Conservation (phyloP, 2,797 vertebrate species). For the Melanotaenia maccullochi region DNA sequence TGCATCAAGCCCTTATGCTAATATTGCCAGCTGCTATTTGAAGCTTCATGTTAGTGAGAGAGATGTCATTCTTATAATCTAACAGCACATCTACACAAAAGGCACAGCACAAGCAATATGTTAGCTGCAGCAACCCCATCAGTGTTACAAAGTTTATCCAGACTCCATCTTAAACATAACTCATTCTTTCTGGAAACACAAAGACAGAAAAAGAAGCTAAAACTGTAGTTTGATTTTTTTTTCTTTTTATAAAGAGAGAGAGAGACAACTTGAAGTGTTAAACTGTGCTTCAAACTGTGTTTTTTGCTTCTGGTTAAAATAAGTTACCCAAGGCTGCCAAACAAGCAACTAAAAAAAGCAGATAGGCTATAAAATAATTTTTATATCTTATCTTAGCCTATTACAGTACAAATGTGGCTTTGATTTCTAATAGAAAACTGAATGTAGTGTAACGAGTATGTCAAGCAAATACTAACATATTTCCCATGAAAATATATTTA, state of each 20-base stretch:
- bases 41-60: not conserved
- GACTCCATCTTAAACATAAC: not conserved
- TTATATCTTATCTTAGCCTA: conserved; percentile 1
- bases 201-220: not conserved
- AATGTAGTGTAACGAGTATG: not conserved
- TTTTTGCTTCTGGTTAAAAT: not conserved
- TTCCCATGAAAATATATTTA: not conserved
- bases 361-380: not conserved
- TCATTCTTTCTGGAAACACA: not conserved
- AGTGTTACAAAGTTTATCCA: conserved; percentile 1
- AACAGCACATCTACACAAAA: not conserved
- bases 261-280: not conserved
- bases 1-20: not conserved
- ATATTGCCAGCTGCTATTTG: not conserved
- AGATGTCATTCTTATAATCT: not conserved
- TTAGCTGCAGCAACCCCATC: not conserved
- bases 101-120: not conserved
- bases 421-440: not conserved
- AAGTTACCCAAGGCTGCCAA: not conserved
- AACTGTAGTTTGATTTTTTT: no score
- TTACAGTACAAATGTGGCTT: no score
- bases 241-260: no score
- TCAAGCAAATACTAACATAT: not conserved
- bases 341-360: conserved; percentile 4
- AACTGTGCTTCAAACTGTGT: not conserved